Evolutionary conservation across 2,888 invertebrate genomes (phyloP), one percentile per base, ranked within the genome.

Genomic region (Anarsia innoxiella): DNA sequence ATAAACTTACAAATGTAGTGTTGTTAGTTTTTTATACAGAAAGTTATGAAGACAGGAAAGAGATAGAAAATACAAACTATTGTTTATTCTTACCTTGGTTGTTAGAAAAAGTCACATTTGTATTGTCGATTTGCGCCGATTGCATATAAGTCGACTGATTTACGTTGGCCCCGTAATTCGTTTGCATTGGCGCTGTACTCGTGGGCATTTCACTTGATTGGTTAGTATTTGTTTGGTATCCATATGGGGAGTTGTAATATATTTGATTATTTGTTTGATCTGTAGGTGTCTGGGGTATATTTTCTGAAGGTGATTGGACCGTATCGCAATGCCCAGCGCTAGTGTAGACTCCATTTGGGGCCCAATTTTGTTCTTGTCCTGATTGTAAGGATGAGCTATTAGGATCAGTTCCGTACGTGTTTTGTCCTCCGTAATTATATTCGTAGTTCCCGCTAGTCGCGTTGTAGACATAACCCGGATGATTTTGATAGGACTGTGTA

Each of bases 341-440:
- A 1, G 87, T 87, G 43, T 87, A 87, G 15, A 73, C 63, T 0
- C 70, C 67, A 8, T 69, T 71, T 1, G 58, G 54, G 36, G 63
- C 54, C 65, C 62, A 69, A 48, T 67, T 71, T 33, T 54, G 50
- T 29, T 68, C 66, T 46, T n/a, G n/a, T n/a, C n/a, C n/a, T n/a
- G n/a, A 61, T 37, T n/a, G n/a, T n/a, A 19, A 3, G 3, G 19
- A 19, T 8, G 19, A 5, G 19, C 8, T 5, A 19, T 19, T 19
- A 19, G 4, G n/a, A n/a, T 45, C 58, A 11, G 51, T 59, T n/a
- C n/a, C n/a, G 31, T 67, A 66, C 1, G 77, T 62, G 14, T 83
- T 82, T 54, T 89, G 88, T 40, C 89, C 89, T n/a, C 89, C 90
- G 35, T 89, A 89, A 45, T 70, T 87, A 49, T 91, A 91, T 8